phyloP scores from a whole-genome alignment of 1,140 invertebrate species.

The Eupristina koningsbergeri region DNA sequence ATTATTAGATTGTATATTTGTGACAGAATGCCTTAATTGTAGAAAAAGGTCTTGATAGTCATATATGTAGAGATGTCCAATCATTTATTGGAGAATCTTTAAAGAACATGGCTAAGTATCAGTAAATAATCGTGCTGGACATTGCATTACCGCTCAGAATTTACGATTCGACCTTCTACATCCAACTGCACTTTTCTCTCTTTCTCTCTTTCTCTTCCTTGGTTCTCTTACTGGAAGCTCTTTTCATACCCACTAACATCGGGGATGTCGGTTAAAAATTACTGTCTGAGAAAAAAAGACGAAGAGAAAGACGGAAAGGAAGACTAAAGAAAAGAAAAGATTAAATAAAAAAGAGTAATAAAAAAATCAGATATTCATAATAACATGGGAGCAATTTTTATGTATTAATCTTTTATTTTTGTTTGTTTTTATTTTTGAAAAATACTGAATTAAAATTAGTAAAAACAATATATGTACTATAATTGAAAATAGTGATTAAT shows the following conservation, averaged over 20 bases:
- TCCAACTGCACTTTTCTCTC: not conserved
- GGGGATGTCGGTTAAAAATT: constrained; percentile 55
- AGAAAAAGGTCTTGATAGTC: constrained; percentile 57
- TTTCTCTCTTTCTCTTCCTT: not conserved
- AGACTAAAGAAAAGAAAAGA: not conserved
- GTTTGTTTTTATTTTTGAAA: no score
- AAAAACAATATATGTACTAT: no score
- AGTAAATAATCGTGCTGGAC: constrained; percentile 71
- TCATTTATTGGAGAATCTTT: constrained; percentile 57
- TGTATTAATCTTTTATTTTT: no score
- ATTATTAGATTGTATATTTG: not conserved
- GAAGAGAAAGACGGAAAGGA: constrained; percentile 34
- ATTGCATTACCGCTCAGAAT: constrained; percentile 70
- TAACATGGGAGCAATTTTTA: no score
- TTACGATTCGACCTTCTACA: constrained; percentile 67
- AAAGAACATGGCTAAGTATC: constrained; percentile 65
- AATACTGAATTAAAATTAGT: no score
- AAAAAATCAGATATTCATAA: no score
- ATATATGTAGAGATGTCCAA: constrained; percentile 47
- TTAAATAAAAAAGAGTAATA: no score
- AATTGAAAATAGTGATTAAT: no score
- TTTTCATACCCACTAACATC: constrained; percentile 44
- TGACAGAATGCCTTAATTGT: not conserved
- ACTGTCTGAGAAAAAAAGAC: constrained; percentile 28
- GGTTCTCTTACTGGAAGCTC: constrained; percentile 62